Evolutionary conservation across 2,113 vertebrate species (phyloP), one percentile per base, ranked within the genome.

Genomic region (Hirundichthys speculiger): DNA sequence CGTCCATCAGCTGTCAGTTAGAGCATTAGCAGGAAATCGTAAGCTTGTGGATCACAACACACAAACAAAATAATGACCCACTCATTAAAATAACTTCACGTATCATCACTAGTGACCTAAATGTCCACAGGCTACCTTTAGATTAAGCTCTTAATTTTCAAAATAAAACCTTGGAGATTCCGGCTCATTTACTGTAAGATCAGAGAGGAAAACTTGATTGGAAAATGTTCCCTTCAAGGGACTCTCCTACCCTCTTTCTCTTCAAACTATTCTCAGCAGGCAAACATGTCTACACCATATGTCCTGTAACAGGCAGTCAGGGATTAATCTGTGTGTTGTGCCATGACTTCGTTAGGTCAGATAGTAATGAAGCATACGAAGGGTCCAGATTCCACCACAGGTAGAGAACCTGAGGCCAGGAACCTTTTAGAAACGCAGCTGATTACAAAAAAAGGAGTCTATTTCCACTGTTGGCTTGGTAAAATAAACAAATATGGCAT

Each of bases 341-440:
- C 69, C 64, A 83, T 85, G 72, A 74, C 48, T 86, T 79, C 11
- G 68, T 67, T 77, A 56, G 70, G 78, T 76, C 72, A 84, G 77
- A 83, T 80, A 88, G 63, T 85, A 90, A 90, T 90, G 84, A 66
- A 82, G 77, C 85, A 38, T 87, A 74, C 56, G 64, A 88, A 73
- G 45, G 66, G 40, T 73, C 71, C 69, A 85, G 69, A 73, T 80
- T 85, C 79, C 70, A 13, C 41, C 42, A 56, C 78, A 90, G 84
- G 83, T 88, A 81, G 77, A 83, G 49, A 67, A 86, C 77, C 72
- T 3, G 54, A 78, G 73, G 80, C 73, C 75, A 84, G 76, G 73
- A 85, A 83, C 64, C 50, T 74, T 76, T 77, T 56, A 70, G 73
- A 83, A 76, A 77, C 77, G 57, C 68, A 85, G 86, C 83, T 87